Conservation (phyloP, 1,140 invertebrate species). For the Aphelenchoides fujianensis region DNA sequence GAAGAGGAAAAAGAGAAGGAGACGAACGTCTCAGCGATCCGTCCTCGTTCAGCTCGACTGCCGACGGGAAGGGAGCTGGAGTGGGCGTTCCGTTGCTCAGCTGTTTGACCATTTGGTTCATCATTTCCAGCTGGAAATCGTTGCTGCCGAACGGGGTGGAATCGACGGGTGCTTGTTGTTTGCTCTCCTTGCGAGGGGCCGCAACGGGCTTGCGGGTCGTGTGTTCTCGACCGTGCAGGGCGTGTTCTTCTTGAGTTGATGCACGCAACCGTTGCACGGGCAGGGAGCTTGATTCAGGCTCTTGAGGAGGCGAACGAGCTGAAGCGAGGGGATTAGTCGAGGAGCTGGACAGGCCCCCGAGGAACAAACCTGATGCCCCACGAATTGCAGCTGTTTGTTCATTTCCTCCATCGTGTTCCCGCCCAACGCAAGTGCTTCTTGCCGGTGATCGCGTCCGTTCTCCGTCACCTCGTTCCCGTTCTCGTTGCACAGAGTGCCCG, state of each 20-base stretch:
- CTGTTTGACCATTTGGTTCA: conserved; percentile 12
- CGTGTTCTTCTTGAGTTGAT: background rate
- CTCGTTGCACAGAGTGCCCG: background rate
- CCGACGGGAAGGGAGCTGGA: background rate
- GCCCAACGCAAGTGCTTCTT: no score
- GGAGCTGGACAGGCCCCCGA: background rate
- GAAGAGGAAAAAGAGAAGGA: background rate
- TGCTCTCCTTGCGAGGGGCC: background rate
- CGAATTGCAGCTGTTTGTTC: conserved; percentile 4
- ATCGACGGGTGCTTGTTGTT: conserved; percentile 1
- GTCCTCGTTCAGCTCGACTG: conserved; percentile 4
- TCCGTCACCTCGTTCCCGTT: background rate
- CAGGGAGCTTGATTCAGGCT: conserved; percentile 4
- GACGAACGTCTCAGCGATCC: conserved; percentile 7
- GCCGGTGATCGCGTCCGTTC: background rate
- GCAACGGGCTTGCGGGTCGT: background rate
- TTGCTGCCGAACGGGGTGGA: background rate
- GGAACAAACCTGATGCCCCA: conserved; percentile 7
- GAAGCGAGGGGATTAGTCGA: background rate
- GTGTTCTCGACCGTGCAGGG: no score
- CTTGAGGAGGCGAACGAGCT: conserved; percentile 2
- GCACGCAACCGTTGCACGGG: background rate
- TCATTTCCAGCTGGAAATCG: conserved; percentile 1
- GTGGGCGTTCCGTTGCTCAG: background rate
- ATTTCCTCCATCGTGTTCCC: conserved; percentile 5